These are phyloP conservation scores for Aphyosemion australe DNA, from an alignment of 2,113 vertebrate genomes.

Conservation along the genomic window DNA sequence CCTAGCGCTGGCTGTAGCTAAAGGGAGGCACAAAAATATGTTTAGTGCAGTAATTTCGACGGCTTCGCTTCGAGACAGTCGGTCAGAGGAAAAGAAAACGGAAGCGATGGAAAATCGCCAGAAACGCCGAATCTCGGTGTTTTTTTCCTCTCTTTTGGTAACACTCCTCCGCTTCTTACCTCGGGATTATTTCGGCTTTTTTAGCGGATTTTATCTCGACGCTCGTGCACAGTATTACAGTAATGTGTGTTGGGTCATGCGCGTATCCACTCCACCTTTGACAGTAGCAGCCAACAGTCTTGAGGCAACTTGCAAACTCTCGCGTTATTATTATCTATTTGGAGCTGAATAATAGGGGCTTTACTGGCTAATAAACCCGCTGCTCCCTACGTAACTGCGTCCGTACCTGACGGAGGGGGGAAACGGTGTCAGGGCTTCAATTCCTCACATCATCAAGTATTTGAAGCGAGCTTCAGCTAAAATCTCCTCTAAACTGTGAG, in stretches of 20 bases:
- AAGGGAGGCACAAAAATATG: constrained; percentile 79
- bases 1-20: constrained; percentile 75
- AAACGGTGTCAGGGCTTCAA: constrained; percentile 65
- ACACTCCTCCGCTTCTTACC: constrained; percentile 75
- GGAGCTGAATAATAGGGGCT: constrained; percentile 54
- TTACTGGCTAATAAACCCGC: constrained; percentile 66
- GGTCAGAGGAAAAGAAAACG: constrained; percentile 67
- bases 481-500: constrained; percentile 5
- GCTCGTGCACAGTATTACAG: constrained; percentile 80
- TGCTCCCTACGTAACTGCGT: constrained; percentile 75
- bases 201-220: constrained; percentile 77
- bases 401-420: constrained; percentile 59
- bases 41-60: constrained; percentile 75
- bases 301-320: constrained; percentile 83
- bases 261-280: constrained; percentile 84
- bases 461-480: constrained; percentile 32
- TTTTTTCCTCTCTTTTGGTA: constrained; percentile 1
- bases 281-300: constrained; percentile 82
- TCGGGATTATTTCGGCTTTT: constrained; percentile 76
- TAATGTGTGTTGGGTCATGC: constrained; percentile 79
- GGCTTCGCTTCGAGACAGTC: constrained; percentile 60
- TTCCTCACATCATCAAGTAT: constrained; percentile 58
- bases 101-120: constrained; percentile 64
- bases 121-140: constrained; percentile 35
- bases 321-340: constrained; percentile 80